Evolutionary conservation across 2,888 invertebrate genomes (phyloP).

Genomic region (Trissolcus brochymenae): DNA sequence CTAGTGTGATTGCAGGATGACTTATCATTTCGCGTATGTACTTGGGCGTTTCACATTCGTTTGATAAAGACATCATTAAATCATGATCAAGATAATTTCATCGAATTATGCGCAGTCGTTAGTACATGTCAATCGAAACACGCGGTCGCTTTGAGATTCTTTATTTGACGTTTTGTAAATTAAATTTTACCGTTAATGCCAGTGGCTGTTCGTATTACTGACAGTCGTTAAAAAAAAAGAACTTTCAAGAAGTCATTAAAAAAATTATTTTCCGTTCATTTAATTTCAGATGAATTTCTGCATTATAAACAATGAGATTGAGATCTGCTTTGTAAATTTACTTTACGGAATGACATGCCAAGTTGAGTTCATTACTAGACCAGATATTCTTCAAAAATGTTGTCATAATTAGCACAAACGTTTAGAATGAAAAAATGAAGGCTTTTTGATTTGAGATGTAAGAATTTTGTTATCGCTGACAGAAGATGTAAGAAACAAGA

Average conservation of each 20-base stretch:
- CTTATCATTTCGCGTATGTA: no score
- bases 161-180: slow-evolving; percentile 21
- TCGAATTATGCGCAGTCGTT: background rate
- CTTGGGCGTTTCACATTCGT: no score
- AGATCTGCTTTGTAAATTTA: slow-evolving; percentile 1
- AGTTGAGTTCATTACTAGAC: background rate
- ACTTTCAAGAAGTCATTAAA: background rate
- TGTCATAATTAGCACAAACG: no score
- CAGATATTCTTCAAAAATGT: no score
- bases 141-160: slow-evolving; percentile 1
- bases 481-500: slow-evolving; percentile 58
- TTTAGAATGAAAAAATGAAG: no score
- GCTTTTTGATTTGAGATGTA: background rate
- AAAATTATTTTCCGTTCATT: background rate
- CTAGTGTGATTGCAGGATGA: no score
- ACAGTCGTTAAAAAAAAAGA: slow-evolving; percentile 1
- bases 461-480: background rate
- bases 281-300: no score
- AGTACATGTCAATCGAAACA: slow-evolving; percentile 4
- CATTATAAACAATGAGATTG: no score
- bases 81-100: no score
- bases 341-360: slow-evolving; percentile 25
- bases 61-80: no score
- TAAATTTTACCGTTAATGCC: slow-evolving; percentile 4
- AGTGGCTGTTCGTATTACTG: background rate